Evolutionary conservation across 2,888 invertebrate genomes (phyloP).

Genomic region (Lobophora halterata): DNA sequence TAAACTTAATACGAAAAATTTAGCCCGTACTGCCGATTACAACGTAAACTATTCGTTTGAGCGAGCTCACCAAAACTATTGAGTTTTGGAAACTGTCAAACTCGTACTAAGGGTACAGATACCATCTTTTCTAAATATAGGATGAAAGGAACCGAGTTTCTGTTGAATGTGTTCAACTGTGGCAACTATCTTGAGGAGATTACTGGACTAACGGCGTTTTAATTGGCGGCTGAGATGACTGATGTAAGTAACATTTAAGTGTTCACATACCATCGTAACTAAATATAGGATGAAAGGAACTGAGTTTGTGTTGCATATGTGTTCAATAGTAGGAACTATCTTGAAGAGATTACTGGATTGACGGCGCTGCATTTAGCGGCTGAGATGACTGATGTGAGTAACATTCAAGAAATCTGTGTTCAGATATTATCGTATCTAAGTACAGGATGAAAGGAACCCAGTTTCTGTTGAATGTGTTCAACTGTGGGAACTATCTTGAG

Average conservation of each 20-base stretch:
- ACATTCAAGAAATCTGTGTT: too few species aligned
- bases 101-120: constrained; percentile 92
- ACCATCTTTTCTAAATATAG: constrained; percentile 56
- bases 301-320: constrained; percentile 88
- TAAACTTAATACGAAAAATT: too few species aligned
- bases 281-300: constrained; percentile 77
- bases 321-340: constrained; percentile 88
- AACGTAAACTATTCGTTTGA: too few species aligned
- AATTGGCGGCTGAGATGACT: constrained; percentile 80
- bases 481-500: constrained; percentile 90
- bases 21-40: too few species aligned
- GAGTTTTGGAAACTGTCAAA: too few species aligned
- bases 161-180: constrained; percentile 89
- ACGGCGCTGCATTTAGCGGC: constrained; percentile 81
- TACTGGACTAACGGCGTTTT: constrained; percentile 87
- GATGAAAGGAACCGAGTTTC: constrained; percentile 84
- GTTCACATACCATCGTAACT: constrained; percentile 82
- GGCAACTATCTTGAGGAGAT: constrained; percentile 91
- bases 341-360: constrained; percentile 94
- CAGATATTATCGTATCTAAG: constrained; percentile 69
- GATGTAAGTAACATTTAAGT: constrained; percentile 79
- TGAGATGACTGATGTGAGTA: constrained; percentile 80
- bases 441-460: constrained; percentile 80
- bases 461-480: constrained; percentile 90
- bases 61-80: too few species aligned